Conservation (phyloP, 92 coral and sea anemone species). For the Metridium senile region DNA sequence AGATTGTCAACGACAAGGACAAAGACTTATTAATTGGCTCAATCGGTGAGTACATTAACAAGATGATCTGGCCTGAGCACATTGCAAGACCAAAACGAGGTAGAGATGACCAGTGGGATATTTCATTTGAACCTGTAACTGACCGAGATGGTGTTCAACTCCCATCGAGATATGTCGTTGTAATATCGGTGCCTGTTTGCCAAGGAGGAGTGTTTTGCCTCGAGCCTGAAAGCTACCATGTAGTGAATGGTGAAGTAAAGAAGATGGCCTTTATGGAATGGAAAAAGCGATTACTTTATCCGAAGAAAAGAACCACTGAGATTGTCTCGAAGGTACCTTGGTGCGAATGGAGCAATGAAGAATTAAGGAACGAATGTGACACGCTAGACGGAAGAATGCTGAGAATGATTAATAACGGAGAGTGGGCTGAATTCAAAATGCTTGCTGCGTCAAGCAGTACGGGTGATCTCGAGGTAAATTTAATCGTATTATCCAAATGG, state of each 20-base stretch:
- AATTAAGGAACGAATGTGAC: conserved; percentile 10
- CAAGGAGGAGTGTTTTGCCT: conserved; percentile 47
- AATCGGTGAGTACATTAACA: conserved; percentile 27
- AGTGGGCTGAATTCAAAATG: background rate
- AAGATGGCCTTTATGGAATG: conserved; percentile 31
- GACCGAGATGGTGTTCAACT: conserved; percentile 23
- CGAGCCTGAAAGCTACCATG: conserved; percentile 43
- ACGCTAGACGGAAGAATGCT: conserved; percentile 35
- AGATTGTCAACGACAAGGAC: conserved; percentile 19
- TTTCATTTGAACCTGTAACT: conserved; percentile 45
- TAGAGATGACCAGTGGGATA: conserved; percentile 43
- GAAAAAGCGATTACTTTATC: conserved; percentile 6
- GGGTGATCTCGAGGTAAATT: conserved; percentile 9
- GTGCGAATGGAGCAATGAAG: conserved; percentile 33
- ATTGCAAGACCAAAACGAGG: conserved; percentile 36
- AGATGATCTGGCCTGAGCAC: conserved; percentile 39
- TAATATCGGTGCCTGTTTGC: conserved; percentile 28
- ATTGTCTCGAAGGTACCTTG: background rate
- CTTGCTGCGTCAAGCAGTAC: background rate
- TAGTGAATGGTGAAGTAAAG: conserved; percentile 36
- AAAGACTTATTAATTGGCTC: conserved; percentile 15
- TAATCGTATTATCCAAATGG: conserved; percentile 34
- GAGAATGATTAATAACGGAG: conserved; percentile 24
- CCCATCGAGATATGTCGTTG: conserved; percentile 34
- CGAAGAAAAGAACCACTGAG: background rate